A percentile compares a stretch with the other conserved stretches of the same genome.
phyloP scores from a whole-genome alignment of 2,888 invertebrate genomes.

The Diploptera punctata region DNA sequence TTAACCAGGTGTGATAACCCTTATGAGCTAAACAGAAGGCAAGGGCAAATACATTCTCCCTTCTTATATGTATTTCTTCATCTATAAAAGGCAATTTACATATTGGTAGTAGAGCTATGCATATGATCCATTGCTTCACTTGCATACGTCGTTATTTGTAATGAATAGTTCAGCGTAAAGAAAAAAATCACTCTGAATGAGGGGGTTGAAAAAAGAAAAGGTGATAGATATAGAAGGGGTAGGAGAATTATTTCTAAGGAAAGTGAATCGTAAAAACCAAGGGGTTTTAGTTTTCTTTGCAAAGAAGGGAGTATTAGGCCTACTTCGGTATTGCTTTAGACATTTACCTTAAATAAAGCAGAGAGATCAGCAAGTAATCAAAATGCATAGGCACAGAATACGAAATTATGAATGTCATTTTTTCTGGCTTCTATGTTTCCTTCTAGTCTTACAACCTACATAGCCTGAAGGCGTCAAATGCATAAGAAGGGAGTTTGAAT shows the following conservation, averaged over 20 bases:
- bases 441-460: not conserved
- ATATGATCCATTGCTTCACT: constrained; percentile 7
- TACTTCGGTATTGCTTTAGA: constrained; percentile 2
- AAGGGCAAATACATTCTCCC: not conserved
- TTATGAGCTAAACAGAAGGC: constrained; percentile 1
- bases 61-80: constrained; percentile 11
- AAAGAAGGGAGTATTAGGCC: not conserved
- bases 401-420: not conserved
- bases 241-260: too few species aligned
- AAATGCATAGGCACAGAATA: constrained; percentile 1
- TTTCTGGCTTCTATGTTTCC: not conserved
- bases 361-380: constrained; percentile 15
- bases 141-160: constrained; percentile 28
- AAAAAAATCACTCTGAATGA: not conserved
- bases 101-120: constrained; percentile 10
- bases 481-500: not conserved
- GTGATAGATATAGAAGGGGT: constrained; percentile 28
- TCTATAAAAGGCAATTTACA: constrained; percentile 28
- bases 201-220: constrained; percentile 4
- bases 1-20: constrained; percentile 34
- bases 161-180: constrained; percentile 13
- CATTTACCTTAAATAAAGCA: constrained; percentile 6
- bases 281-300: not conserved
- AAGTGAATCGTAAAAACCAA: constrained; percentile 11
- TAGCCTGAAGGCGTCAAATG: constrained; percentile 17